A percentile compares a stretch with the other conserved stretches of the same genome.
Conservation (phyloP, 92 coral and sea anemone genomes). For the Palythoa caribaeorum region DNA sequence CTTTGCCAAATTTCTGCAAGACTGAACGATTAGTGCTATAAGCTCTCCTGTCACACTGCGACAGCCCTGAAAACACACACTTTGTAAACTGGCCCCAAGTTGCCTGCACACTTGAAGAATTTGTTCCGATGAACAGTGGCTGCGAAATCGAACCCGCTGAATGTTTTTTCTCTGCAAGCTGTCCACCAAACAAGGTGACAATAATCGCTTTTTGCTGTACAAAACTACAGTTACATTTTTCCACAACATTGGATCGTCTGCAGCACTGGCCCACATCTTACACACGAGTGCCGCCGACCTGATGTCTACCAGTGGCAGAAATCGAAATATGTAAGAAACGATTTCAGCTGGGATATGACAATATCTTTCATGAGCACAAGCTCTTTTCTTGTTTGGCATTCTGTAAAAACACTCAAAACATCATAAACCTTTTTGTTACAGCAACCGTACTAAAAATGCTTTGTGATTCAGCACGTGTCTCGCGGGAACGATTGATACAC, state of each 20-base stretch:
- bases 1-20: slow-evolving; percentile 56
- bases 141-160: slow-evolving; percentile 69
- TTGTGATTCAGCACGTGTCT: too few relatives aligned
- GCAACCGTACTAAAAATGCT: not conserved
- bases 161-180: slow-evolving; percentile 78
- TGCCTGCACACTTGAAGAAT: slow-evolving; percentile 82
- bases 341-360: slow-evolving; percentile 75
- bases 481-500: too few relatives aligned
- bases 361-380: not conserved
- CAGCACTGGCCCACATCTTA: slow-evolving; percentile 78
- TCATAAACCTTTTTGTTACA: not conserved
- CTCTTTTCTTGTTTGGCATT: slow-evolving; percentile 19
- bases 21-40: slow-evolving; percentile 36
- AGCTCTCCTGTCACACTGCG: slow-evolving; percentile 73
- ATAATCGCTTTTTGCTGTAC: slow-evolving; percentile 69
- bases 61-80: slow-evolving; percentile 71
- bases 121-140: slow-evolving; percentile 66
- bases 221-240: slow-evolving; percentile 58
- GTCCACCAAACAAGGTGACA: slow-evolving; percentile 68
- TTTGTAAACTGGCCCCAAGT: slow-evolving; percentile 63
- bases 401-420: not conserved
- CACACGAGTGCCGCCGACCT: slow-evolving; percentile 78
- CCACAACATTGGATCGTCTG: slow-evolving; percentile 89
- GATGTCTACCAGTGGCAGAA: slow-evolving; percentile 72
- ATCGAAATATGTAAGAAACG: slow-evolving; percentile 78